Evolutionary conservation across 37 sponge, comb jelly and placozoan species (phyloP).

Genomic region (Crambe crambe): DNA sequence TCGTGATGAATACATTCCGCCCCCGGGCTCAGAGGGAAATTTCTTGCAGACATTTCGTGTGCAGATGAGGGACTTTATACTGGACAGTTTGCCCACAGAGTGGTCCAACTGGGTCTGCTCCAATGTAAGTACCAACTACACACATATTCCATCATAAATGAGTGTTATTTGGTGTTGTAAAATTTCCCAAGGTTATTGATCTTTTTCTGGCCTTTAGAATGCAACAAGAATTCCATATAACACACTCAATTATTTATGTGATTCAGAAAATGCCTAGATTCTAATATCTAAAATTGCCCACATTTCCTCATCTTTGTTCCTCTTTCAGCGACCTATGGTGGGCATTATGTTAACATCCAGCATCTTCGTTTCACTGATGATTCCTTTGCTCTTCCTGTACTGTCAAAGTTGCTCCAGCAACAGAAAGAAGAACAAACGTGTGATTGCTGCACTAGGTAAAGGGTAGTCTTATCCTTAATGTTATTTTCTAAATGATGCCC

Average conservation of each 20-base stretch:
- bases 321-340: constrained; percentile 23
- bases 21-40: background rate
- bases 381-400: constrained; percentile 14
- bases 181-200: too few species aligned
- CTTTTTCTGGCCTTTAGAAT: too few species aligned
- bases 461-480: background rate
- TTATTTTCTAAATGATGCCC: constrained; percentile 1
- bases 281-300: too few species aligned
- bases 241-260: too few species aligned
- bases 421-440: background rate
- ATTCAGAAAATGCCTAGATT: too few species aligned
- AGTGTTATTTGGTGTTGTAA: too few species aligned
- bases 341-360: constrained; percentile 1
- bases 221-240: too few species aligned
- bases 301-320: background rate
- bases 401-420: constrained; percentile 10
- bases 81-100: constrained; percentile 8
- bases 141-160: too few species aligned
- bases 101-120: constrained; percentile 24
- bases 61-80: background rate
- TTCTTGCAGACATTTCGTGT: background rate
- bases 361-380: constrained; percentile 8
- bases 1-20: constrained; percentile 5
- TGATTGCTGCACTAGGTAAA: constrained; percentile 2
- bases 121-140: constrained; percentile 12